A percentile compares a stretch with the other conserved stretches of the same genome.
Conservation (phyloP, 2,888 invertebrate species). For the Empis livida region DNA sequence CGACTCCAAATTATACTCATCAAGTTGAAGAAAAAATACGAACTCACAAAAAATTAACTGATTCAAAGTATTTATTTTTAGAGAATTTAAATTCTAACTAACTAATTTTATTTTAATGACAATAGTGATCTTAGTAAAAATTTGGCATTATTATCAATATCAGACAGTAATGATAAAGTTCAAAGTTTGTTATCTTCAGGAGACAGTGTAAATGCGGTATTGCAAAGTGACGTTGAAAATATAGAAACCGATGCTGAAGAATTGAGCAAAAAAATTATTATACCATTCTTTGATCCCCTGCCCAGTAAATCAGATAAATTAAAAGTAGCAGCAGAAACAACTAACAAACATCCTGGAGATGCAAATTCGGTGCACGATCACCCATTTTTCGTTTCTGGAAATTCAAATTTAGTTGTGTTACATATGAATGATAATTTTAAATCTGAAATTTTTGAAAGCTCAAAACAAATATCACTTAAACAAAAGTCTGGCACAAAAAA, state of each 20-base stretch:
- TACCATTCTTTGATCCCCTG: conserved; percentile 26
- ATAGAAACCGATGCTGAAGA: conserved; percentile 34
- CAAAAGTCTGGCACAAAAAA: neutral
- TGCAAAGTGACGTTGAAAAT: conserved; percentile 33
- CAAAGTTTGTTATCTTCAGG: conserved; percentile 29
- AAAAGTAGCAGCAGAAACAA: neutral
- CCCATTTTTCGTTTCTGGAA: conserved; percentile 24
- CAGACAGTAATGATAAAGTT: conserved; percentile 8
- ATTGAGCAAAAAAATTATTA: conserved; percentile 18
- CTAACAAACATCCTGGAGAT: neutral
- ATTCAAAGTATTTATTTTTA: conserved; percentile 16
- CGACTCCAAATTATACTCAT: too few relatives aligned
- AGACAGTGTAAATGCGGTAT: conserved; percentile 33
- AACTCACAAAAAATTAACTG: too few relatives aligned
- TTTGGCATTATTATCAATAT: conserved; percentile 17
- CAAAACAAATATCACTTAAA: neutral
- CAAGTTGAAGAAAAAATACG: conserved; percentile 6
- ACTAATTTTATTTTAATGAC: neutral
- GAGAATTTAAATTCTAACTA: neutral
- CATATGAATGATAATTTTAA: conserved; percentile 32
- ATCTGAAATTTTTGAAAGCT: conserved; percentile 23
- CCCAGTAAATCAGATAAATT: conserved; percentile 2
- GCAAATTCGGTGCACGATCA: neutral
- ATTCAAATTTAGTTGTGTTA: conserved; percentile 33
- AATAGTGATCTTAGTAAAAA: conserved; percentile 9